Base-by-base conservation (phyloP, 2,113 vertebrate genomes). In the Jaculus jaculus region DNA sequence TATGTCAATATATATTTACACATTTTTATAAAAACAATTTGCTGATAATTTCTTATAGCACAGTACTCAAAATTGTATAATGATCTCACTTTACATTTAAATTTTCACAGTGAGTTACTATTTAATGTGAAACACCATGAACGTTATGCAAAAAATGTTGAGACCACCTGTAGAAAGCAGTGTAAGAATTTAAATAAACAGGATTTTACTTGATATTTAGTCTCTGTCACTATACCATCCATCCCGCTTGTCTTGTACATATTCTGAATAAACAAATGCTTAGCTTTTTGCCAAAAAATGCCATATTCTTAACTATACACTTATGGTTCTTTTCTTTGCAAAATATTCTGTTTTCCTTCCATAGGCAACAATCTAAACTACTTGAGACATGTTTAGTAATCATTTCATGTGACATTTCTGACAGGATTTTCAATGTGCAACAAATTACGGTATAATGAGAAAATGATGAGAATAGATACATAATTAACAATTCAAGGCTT, bases 371-470 rank as follows among this genome's bases (percentile, higher is more conserved):
- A 94, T n/a, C 4, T 32, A 80, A 2, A 18, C 90, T 10, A 47
- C 24, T 1, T 72, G 24, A 66, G 69, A 73, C n/a, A 66, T 89
- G 15, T 60, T 73, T 86, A 81, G 47, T 69, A 90, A 63, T 69
- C 47, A 86, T 32, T 37, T 61, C 89, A 77, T 72, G 17, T 74
- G 26, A 51, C 54, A 87, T 87, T 91, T 92, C 68, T 92, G 61
- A 87, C 47, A 84, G 24, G 8, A 80, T 89, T 68, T 28, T 5
- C 65, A 79, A 42, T 21, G 61, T 66, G 71, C 42, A 88, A 39
- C 17, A 91, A 63, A 77, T 88, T 37, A 47, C 3, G 39, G 15
- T 47, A 17, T 72, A 89, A 91, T 92, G 26, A 92, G 1, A 37
- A 24, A 77, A 89, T 87, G 23, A 68, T 69, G 37, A 89, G 34